Evolutionary conservation across 2,113 vertebrate genomes (phyloP).

Genomic region (Crotophaga sulcirostris): DNA sequence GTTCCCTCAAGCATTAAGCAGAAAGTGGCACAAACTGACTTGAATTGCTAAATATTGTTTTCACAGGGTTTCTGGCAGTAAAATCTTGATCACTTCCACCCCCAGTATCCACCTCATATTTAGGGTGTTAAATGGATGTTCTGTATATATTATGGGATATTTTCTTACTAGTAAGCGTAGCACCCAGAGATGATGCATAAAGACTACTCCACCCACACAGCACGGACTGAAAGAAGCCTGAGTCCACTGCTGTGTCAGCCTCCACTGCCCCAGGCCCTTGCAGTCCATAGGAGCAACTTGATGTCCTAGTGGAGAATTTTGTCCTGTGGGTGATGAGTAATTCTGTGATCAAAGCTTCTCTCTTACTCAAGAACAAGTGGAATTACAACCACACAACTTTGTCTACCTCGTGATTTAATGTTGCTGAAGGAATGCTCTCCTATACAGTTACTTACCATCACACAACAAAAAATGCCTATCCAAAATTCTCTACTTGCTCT

Average conservation of each 20-base stretch:
- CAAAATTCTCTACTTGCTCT: background rate
- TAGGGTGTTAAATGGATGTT: constrained; percentile 1
- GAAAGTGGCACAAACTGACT: constrained; percentile 26
- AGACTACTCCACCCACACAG: background rate
- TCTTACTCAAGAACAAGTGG: background rate
- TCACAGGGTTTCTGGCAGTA: constrained; percentile 9
- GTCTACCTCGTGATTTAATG: background rate
- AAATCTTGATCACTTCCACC: constrained; percentile 10
- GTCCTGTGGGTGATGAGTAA: background rate
- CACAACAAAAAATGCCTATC: background rate
- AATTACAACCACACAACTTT: background rate
- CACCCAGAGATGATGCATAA: background rate
- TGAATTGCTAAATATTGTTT: constrained; percentile 55
- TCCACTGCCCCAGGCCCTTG: background rate
- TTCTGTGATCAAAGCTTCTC: background rate
- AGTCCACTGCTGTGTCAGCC: background rate
- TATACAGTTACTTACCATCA: background rate
- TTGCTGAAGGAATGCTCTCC: background rate
- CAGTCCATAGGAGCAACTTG: background rate
- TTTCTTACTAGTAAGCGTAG: constrained; percentile 16
- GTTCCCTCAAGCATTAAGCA: constrained; percentile 23
- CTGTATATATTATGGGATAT: background rate
- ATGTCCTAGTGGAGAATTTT: background rate
- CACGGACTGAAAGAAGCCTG: background rate
- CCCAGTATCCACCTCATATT: background rate